Evolutionary conservation across 2,888 invertebrate genomes (phyloP).

Genomic region (Notocelia uddmanniana): DNA sequence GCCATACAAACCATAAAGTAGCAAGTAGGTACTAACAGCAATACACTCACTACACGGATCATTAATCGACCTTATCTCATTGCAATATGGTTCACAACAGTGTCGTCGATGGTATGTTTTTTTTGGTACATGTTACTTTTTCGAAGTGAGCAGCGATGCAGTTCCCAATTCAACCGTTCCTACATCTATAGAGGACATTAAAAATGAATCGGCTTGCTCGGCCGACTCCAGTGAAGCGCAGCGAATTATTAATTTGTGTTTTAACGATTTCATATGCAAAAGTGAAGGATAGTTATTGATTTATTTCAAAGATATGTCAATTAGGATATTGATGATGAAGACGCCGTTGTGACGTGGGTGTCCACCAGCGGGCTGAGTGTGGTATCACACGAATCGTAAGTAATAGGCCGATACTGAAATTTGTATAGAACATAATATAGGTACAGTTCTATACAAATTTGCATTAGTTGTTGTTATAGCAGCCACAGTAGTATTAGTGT

Average conservation of each 20-base stretch:
- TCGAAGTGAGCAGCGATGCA: neutral
- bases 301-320: conserved; percentile 7
- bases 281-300: conserved; percentile 28
- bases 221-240: conserved; percentile 18
- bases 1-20: neutral
- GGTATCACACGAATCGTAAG: too few relatives aligned
- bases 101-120: neutral
- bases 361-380: too few relatives aligned
- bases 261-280: conserved; percentile 16
- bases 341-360: too few relatives aligned
- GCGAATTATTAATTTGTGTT: conserved; percentile 39
- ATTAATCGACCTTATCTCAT: neutral
- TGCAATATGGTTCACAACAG: neutral
- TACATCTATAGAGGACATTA: conserved; percentile 21
- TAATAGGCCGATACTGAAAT: too few relatives aligned
- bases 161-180: conserved; percentile 1
- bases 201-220: conserved; percentile 32
- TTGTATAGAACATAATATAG: too few relatives aligned
- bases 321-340: too few relatives aligned
- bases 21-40: neutral
- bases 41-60: neutral
- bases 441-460: too few relatives aligned
- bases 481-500: too few relatives aligned
- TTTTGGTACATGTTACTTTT: neutral
- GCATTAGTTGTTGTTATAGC: too few relatives aligned